These are phyloP conservation scores for Fulica atra DNA, from an alignment of 2,113 vertebrate genomes.

Conservation along the genomic window DNA sequence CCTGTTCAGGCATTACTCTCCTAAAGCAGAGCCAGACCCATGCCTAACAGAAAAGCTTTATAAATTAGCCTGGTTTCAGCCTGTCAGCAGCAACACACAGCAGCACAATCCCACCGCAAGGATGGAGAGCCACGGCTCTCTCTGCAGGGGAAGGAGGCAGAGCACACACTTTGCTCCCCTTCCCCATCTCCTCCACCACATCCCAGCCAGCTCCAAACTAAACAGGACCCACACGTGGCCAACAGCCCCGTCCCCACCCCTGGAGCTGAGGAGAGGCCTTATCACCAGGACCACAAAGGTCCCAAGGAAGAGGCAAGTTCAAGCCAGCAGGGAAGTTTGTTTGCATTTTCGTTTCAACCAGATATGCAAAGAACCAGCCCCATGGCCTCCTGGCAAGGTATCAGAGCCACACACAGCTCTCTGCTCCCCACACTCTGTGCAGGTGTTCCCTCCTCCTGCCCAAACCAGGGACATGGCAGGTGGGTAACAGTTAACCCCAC, in stretches of 20 bases:
- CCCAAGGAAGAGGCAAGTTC: not conserved
- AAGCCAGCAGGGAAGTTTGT: not conserved
- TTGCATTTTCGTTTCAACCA: not conserved
- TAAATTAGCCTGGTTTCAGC: not conserved
- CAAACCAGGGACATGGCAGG: rapidly evolving
- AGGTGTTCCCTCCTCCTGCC: not conserved
- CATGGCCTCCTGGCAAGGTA: not conserved
- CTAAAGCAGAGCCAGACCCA: rapidly evolving
- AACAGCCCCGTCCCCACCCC: not conserved
- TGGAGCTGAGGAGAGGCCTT: not conserved
- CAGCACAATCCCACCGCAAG: not conserved
- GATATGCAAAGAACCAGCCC: not conserved
- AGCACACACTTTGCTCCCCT: rapidly evolving
- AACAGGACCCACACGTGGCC: rapidly evolving
- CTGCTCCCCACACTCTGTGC: not conserved
- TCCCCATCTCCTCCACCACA: rapidly evolving
- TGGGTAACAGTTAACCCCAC: not conserved
- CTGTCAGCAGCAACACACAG: not conserved
- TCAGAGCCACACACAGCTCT: not conserved
- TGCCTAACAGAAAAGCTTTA: not conserved
- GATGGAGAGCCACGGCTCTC: not conserved
- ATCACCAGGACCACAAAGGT: not conserved
- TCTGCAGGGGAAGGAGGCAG: not conserved
- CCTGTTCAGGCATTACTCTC: too few relatives aligned
- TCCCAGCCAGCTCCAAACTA: not conserved